phyloP scores from a whole-genome alignment of 2,113 vertebrate species.

The Dasyprocta punctata region DNA sequence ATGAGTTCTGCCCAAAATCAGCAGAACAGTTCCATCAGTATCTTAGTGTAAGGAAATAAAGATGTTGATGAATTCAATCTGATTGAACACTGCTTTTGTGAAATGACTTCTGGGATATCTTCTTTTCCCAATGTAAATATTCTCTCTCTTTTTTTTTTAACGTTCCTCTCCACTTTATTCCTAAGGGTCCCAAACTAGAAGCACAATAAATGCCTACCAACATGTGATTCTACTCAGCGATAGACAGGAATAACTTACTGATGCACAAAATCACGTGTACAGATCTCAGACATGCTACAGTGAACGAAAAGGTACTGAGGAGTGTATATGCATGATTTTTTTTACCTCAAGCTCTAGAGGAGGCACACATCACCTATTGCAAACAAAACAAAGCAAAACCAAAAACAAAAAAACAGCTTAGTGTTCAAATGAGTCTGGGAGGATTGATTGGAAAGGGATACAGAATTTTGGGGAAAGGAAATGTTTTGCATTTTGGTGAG shows the following conservation, averaged over 20 bases:
- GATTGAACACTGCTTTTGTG: rapidly evolving
- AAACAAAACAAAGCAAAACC: no score
- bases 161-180: neutral
- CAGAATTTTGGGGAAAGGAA: neutral
- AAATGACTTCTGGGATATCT: neutral
- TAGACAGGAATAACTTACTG: neutral
- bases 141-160: no score
- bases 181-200: neutral
- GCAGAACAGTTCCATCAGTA: neutral
- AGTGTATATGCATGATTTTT: neutral
- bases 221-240: neutral
- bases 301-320: neutral
- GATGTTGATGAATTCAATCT: neutral
- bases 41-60: neutral
- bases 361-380: neutral
- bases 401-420: neutral
- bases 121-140: no score
- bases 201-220: neutral
- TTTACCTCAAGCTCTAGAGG: neutral
- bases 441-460: neutral
- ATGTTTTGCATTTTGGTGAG: neutral
- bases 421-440: neutral
- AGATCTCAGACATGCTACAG: neutral
- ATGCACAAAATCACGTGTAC: neutral
- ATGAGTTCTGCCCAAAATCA: neutral